Base-by-base conservation (phyloP, 2,888 invertebrate species). In the Torymus tubicola region DNA sequence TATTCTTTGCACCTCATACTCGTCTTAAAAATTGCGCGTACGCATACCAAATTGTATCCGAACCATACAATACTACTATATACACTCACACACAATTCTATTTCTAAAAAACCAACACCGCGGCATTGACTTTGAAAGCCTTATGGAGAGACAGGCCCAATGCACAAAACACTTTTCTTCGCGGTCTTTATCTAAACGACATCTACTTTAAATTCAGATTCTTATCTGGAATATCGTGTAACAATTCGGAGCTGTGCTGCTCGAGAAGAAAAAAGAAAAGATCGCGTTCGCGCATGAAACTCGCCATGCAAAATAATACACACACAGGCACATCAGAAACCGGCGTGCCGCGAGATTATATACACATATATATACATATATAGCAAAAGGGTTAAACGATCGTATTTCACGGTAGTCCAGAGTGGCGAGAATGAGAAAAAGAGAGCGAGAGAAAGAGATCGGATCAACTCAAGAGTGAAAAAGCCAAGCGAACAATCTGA, bases 361-460 rank as follows among this genome's bases (percentile, higher is more conserved):
- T n/a, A n/a, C 31, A 3, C 31, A 31, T 8, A 31, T 8, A 5
- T 8, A 3, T 8, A 5, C 3, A 31, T 31, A 42, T 42, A 42
- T 42, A 42, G 42, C 12, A 72, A 72, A 74, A n/a, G 67, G 74
- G 57, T 65, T 57, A 65, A 74, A 65, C 42, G 65, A 67, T 74
- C 65, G 65, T 61, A 21, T 72, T 72, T 72, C 72, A 72, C 3
- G 11, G 4, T 3, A 16, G 21, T 21, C 16, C 21, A 14, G 57
- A 13, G 14, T 3, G 16, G 13, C 42, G 31, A 55, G 77, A 84
- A 73, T 78, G 84, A 67, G 83, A 77, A 81, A 83, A 50, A 42
- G 52, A 71, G 60, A 13, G 55, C 2, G 13, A 60, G 31, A 55
- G 77, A 84, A 72, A 64, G 83, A 77, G 80, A 83, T 78, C 79